Evolutionary conservation across 92 coral and sea anemone species (phyloP).

Genomic region (Meandrina meandrites): DNA sequence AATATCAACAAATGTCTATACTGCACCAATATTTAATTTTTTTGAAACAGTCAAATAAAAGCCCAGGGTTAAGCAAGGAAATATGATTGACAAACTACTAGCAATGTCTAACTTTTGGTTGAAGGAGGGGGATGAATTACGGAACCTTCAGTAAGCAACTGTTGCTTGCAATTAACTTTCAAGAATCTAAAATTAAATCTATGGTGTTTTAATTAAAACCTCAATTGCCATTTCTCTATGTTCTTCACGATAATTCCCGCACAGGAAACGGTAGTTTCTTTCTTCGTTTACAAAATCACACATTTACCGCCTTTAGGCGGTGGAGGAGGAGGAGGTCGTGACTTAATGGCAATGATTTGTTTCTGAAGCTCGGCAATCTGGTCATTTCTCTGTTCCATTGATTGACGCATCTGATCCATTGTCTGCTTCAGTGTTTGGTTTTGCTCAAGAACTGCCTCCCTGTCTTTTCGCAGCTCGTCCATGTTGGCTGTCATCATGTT

Average conservation of each 20-base stretch:
- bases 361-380: constrained; percentile 49
- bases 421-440: constrained; percentile 49
- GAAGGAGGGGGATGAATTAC: no score
- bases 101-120: no score
- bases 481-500: constrained; percentile 70
- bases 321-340: constrained; percentile 43
- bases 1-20: no score
- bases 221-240: neutral
- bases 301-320: constrained; percentile 14
- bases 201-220: neutral
- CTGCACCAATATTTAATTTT: no score
- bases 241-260: neutral
- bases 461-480: constrained; percentile 48
- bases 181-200: neutral
- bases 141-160: no score
- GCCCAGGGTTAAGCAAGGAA: no score
- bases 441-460: constrained; percentile 52
- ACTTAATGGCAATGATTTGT: constrained; percentile 33
- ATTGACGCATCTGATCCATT: constrained; percentile 39
- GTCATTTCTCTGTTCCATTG: constrained; percentile 45
- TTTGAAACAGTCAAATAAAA: no score
- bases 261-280: neutral
- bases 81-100: no score
- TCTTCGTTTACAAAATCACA: constrained; percentile 25
- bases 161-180: neutral